A percentile compares a stretch with the other conserved stretches of the same genome.
Evolutionary conservation across 2,797 vertebrate genomes (phyloP).

Genomic region (Peromyscus aztecus): DNA sequence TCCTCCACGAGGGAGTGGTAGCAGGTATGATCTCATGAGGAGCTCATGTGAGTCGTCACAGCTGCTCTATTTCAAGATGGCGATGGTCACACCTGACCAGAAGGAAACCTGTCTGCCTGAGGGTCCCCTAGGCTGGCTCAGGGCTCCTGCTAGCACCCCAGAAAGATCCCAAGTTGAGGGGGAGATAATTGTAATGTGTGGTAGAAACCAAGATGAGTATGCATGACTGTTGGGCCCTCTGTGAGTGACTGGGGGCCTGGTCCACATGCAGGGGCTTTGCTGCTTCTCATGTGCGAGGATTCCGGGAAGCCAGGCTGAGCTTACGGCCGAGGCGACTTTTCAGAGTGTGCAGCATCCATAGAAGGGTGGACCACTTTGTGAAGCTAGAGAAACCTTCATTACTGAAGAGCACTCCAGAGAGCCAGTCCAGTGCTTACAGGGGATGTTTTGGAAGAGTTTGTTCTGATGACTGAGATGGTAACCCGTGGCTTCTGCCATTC

Average conservation of each 20-base stretch:
- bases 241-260: neutral
- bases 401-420: neutral
- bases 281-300: neutral
- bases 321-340: accelerated
- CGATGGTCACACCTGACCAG: neutral
- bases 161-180: neutral
- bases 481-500: neutral
- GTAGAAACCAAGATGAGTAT: neutral
- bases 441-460: neutral
- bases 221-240: neutral
- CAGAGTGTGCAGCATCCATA: accelerated
- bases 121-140: neutral
- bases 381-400: neutral
- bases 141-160: neutral
- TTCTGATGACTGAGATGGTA: neutral
- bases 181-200: neutral
- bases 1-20: neutral
- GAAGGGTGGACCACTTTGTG: accelerated
- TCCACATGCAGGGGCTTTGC: neutral
- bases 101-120: neutral
- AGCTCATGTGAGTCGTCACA: neutral
- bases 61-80: neutral
- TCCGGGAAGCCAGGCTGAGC: neutral
- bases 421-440: neutral
- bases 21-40: neutral